Conservation (phyloP, 1,140 invertebrate genomes). For the Pseudomyrmex flavicornis region DNA sequence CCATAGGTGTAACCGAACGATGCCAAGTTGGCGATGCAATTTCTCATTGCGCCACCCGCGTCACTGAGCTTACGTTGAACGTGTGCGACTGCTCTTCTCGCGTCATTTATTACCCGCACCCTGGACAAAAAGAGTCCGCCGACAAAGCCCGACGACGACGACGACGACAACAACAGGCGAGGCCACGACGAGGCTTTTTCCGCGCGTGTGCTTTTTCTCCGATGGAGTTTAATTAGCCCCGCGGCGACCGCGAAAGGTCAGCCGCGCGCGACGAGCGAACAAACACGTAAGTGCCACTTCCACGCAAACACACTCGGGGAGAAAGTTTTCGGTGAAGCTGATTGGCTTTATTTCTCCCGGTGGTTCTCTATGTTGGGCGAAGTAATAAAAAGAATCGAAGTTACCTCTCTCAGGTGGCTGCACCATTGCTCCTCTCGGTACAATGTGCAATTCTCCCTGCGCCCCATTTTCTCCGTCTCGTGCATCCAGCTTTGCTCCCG, state of each 20-base stretch:
- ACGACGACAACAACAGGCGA: background rate
- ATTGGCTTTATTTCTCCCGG: slow-evolving; percentile 45
- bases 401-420: slow-evolving; percentile 24
- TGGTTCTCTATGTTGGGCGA: slow-evolving; percentile 37
- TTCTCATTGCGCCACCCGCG: slow-evolving; percentile 53
- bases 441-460: slow-evolving; percentile 44
- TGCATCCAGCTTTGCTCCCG: background rate
- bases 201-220: slow-evolving; percentile 37
- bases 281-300: slow-evolving; percentile 40
- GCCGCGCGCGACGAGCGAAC: slow-evolving; percentile 30
- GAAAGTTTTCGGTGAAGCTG: slow-evolving; percentile 67
- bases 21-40: slow-evolving; percentile 57
- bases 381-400: slow-evolving; percentile 56
- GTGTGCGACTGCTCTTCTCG: slow-evolving; percentile 20
- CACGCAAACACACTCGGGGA: slow-evolving; percentile 57
- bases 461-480: background rate
- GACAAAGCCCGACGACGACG: slow-evolving; percentile 47
- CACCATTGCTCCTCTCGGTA: slow-evolving; percentile 15
- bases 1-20: slow-evolving; percentile 46
- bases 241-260: slow-evolving; percentile 59
- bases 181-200: slow-evolving; percentile 8
- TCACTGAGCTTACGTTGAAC: slow-evolving; percentile 46
- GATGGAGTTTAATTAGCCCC: slow-evolving; percentile 67
- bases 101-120: slow-evolving; percentile 51
- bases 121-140: slow-evolving; percentile 34